Base-by-base conservation (phyloP, 2,888 invertebrate species). In the Eucera pruinosa region DNA sequence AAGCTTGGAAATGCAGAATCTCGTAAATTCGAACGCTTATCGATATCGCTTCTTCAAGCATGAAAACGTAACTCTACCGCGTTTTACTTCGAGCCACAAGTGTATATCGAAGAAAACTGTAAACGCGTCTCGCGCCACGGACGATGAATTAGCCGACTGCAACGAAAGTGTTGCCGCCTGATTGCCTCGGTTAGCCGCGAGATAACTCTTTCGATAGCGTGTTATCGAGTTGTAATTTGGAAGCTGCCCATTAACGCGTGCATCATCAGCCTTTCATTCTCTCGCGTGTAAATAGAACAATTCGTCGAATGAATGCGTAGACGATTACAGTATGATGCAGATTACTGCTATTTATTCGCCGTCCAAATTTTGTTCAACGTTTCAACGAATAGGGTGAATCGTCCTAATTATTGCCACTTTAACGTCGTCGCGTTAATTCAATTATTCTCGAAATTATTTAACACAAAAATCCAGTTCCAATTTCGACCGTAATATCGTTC, bases 171-270 rank as follows among this genome's bases (percentile, higher is more conserved):
- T 62, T 64, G 58, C 23, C 43, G 50, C 48, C 7, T 52, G 64
- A 75, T 77, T 64, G 50, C 67, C 45, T 67, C 39, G 50, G 62
- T 68, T 75, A 62, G 45, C 18, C 39, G 43, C 67, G 11, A 61
- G 57, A 76, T 52, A 45, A 73, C 67, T 62, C 41, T 57, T 18
- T 5, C 33, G 58, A 62, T 61, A 54, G 23, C 18, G 39, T 33
- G 58, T 52, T 77, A 77, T 77, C 67, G 39, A 47, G n/a, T 33
- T n/a, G 74, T 45, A 67, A 73, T 73, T 77, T 61, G 23, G 47
- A 20, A n/a, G 23, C 20, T 43, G 50, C 15, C 30, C 27, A 50
- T 66, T 72, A 48, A 18, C 39, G 27, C 7, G 18, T n/a, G n/a
- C n/a, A n/a, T n/a, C n/a, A 11, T 30, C 15, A 18, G 23, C 23